Conservation (phyloP, 2,888 invertebrate genomes). For the Drosophila niveifrons region DNA sequence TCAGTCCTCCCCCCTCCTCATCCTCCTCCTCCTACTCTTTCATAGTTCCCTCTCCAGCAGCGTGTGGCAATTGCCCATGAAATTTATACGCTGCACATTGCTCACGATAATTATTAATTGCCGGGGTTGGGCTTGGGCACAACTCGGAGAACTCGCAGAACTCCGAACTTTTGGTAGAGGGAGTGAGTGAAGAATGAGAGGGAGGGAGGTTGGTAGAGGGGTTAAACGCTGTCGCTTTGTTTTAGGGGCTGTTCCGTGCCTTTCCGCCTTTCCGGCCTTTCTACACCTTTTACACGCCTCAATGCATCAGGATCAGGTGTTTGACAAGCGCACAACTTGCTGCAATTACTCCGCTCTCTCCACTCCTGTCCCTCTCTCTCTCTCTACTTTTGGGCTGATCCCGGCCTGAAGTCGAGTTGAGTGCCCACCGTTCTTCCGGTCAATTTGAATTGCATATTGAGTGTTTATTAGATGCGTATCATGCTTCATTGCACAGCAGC, state of each 20-base stretch:
- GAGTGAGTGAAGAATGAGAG: no score
- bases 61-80: conserved; percentile 81
- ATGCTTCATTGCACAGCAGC: conserved; percentile 63
- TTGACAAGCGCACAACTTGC: conserved; percentile 58
- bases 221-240: conserved; percentile 40
- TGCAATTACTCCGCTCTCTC: not conserved
- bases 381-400: conserved; percentile 4
- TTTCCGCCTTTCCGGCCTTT: conserved; percentile 67
- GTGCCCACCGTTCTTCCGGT: conserved; percentile 67
- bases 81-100: conserved; percentile 69
- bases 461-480: conserved; percentile 77
- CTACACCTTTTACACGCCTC: conserved; percentile 82
- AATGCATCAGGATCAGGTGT: conserved; percentile 83
- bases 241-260: conserved; percentile 30
- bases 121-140: conserved; percentile 46
- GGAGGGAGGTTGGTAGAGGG: not conserved
- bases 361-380: conserved; percentile 12
- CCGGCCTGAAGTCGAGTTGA: conserved; percentile 17
- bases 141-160: no score
- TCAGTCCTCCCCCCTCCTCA: conserved; percentile 3
- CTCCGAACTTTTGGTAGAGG: no score
- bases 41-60: not conserved
- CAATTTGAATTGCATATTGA: conserved; percentile 75
- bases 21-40: not conserved
- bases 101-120: conserved; percentile 79